phyloP scores from a whole-genome alignment of 2,797 vertebrate species.

The Amazonetta brasiliensis region DNA sequence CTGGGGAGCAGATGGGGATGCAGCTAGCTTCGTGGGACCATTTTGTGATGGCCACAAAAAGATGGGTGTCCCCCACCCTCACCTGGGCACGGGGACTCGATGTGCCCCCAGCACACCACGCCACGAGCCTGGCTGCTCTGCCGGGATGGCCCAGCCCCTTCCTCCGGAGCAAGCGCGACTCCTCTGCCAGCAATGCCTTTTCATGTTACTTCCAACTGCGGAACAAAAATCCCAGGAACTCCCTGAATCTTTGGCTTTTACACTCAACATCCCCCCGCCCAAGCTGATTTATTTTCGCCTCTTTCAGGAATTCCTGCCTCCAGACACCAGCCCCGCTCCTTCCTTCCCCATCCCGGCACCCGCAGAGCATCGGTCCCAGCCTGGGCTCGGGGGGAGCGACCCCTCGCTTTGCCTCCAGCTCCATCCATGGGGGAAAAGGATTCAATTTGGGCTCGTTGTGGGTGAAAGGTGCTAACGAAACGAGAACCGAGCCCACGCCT shows the following conservation, averaged over 20 bases:
- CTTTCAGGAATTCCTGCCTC: conserved; percentile 1
- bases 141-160: conserved; percentile 1
- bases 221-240: conserved; percentile 42
- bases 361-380: neutral
- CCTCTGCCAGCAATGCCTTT: conserved; percentile 21
- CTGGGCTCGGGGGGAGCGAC: neutral
- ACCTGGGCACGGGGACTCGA: accelerated
- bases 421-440: neutral
- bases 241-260: conserved; percentile 45
- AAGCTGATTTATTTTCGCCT: conserved; percentile 26
- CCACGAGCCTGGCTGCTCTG: neutral
- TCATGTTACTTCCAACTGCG: conserved; percentile 20
- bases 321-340: neutral
- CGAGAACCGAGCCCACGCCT: accelerated
- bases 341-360: neutral
- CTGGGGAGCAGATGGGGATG: accelerated
- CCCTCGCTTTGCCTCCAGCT: neutral
- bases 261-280: neutral
- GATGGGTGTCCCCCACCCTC: neutral
- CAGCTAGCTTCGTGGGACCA: accelerated
- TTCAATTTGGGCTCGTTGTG: accelerated
- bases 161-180: neutral
- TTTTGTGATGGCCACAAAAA: neutral
- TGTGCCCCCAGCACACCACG: neutral
- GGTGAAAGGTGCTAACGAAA: neutral